Evolutionary conservation across 2,888 invertebrate genomes (phyloP).

Genomic region (Hydrotaea diabolus): DNA sequence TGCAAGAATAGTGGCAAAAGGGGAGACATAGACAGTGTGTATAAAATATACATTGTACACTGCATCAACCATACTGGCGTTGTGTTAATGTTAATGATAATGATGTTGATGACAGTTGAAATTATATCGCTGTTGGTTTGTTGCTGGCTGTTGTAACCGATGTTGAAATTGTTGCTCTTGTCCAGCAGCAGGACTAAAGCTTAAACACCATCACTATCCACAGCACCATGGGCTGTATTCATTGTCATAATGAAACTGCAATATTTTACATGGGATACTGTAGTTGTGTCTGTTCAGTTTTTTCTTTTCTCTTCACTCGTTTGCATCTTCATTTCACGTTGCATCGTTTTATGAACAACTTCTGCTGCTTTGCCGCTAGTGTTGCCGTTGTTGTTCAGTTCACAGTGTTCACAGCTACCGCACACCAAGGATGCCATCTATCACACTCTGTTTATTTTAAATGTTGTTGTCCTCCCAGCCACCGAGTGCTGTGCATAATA

Average conservation of each 20-base stretch:
- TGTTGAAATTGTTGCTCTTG: slow-evolving; percentile 15
- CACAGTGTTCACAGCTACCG: background rate
- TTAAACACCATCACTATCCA: background rate
- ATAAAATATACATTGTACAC: background rate
- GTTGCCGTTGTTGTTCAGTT: background rate
- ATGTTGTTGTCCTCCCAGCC: background rate
- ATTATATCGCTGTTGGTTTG: slow-evolving; percentile 46
- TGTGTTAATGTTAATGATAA: slow-evolving; percentile 59
- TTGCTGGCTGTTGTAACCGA: slow-evolving; percentile 24
- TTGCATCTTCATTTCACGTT: background rate
- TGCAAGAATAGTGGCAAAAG: too few relatives aligned
- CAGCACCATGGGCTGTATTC: background rate
- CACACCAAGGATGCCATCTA: slow-evolving; percentile 13
- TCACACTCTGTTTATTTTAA: slow-evolving; percentile 8
- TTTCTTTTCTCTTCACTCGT: background rate
- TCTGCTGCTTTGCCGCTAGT: background rate
- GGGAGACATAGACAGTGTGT: too few relatives aligned
- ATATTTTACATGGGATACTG: slow-evolving; percentile 39
- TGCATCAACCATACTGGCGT: slow-evolving; percentile 27
- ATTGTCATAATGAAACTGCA: slow-evolving; percentile 47
- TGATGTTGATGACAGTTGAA: slow-evolving; percentile 55
- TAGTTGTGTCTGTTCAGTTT: background rate
- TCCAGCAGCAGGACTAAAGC: background rate
- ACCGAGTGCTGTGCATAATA: slow-evolving; percentile 28
- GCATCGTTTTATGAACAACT: background rate